Conservation (phyloP, 1,140 invertebrate species). For the Pseudachorutes palmiensis region DNA sequence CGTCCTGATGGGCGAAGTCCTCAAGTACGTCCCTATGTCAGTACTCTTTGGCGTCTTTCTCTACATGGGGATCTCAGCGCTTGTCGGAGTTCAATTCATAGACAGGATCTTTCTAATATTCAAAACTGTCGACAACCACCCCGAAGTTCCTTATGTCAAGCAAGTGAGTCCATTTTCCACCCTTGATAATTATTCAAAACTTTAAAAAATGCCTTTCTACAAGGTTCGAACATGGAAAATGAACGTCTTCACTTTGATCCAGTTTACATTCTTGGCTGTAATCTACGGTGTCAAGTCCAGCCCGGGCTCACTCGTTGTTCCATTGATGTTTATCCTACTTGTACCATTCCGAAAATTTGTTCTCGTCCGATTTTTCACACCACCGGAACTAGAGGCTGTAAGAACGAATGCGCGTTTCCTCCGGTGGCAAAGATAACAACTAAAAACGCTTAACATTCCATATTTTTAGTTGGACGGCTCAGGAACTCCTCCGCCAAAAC, state of each 20-base stretch:
- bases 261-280: slow-evolving; percentile 63
- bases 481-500: background rate
- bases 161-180: background rate
- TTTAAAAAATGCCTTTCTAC: slow-evolving; percentile 18
- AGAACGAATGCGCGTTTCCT: too few species aligned
- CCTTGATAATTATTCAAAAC: background rate
- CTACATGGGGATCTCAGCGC: slow-evolving; percentile 89
- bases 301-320: slow-evolving; percentile 72
- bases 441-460: background rate
- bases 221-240: slow-evolving; percentile 81
- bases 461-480: background rate
- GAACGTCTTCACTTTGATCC: slow-evolving; percentile 79
- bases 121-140: slow-evolving; percentile 89
- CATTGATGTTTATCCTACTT: slow-evolving; percentile 84
- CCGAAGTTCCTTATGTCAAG: slow-evolving; percentile 50
- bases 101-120: slow-evolving; percentile 75
- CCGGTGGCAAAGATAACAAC: background rate
- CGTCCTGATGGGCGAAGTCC: slow-evolving; percentile 67
- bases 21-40: slow-evolving; percentile 80
- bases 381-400: slow-evolving; percentile 70
- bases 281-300: slow-evolving; percentile 77
- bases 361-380: slow-evolving; percentile 63
- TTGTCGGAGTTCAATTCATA: slow-evolving; percentile 85
- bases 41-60: slow-evolving; percentile 92
- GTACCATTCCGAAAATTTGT: slow-evolving; percentile 66